Evolutionary conservation across 2,888 invertebrate species (phyloP), one percentile per base, ranked within the genome.

Genomic region (Conus canariensis): DNA sequence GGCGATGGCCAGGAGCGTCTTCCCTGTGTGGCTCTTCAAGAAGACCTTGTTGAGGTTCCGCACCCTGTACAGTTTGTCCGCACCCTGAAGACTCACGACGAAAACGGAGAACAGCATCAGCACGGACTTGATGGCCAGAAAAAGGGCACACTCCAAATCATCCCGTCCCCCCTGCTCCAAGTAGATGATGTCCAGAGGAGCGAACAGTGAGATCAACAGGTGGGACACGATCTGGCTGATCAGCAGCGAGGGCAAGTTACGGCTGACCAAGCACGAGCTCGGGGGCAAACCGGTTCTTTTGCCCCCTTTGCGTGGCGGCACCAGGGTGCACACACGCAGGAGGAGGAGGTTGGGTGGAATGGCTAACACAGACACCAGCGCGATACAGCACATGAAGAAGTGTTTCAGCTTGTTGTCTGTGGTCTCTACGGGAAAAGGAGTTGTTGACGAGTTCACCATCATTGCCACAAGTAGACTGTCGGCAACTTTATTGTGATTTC

Each of bases 51-150:
- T 83, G 10, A 88, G 45, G 56, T 88, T 30, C 22, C 56, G n/a
- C 88, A 88, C 82, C 45, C 64, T 14, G 82, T 88, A 67, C 60
- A 88, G 22, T 45, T 85, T 88, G 67, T 88, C 88, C 85, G 83
- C 3, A 14, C 83, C 82, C 45, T 77, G 58, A 3, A 88, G 85
- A 1, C 58, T 19, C 7, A 83, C 67, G 6, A 67, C 70, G 14
- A 85, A 56, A 83, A 88, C 67, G 83, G 88, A 82, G 67, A 82
- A 82, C 9, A 88, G 70, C 56, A 88, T 88, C 83, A 85, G 67
- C 56, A 83, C 83, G 2, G 85, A 85, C 67, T 88, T 88, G 56
- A 83, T 19, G 67, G 82, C 58, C 45, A 88, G 88, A 45, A 88
- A 88, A 5, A 56, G 14, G 19, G 80, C 10, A 30, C 88, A 88